These are phyloP conservation scores for Hipparchia semele DNA, from an alignment of 2,888 invertebrate genomes.

Conservation along the genomic window DNA sequence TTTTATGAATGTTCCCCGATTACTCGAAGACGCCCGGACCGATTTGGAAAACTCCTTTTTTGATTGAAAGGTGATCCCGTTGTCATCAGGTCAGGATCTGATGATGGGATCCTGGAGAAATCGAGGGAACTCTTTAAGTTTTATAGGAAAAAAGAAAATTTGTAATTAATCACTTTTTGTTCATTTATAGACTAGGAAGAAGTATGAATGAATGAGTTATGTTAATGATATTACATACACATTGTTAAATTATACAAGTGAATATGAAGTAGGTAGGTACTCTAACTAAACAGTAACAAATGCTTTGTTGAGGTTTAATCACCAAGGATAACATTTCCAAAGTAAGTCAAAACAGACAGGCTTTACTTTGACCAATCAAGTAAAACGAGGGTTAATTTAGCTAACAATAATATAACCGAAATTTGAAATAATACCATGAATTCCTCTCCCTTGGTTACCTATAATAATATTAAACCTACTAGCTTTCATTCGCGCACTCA, in stretches of 20 bases:
- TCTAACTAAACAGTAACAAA: not conserved
- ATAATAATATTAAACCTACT: not conserved
- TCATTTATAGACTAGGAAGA: no score
- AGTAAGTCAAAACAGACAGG: conserved; percentile 17
- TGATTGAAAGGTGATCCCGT: no score
- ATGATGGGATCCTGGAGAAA: no score
- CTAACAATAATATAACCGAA: conserved; percentile 34
- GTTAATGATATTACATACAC: not conserved
- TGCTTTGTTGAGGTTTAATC: conserved; percentile 15
- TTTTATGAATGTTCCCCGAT: no score
- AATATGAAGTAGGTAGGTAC: not conserved
- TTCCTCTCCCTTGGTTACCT: conserved; percentile 55
- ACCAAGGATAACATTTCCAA: conserved; percentile 20
- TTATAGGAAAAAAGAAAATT: no score
- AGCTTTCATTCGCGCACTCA: not conserved
- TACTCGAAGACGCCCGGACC: no score
- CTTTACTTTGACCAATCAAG: conserved; percentile 26
- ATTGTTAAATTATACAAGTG: not conserved
- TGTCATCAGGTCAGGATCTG: no score
- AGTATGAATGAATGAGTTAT: not conserved
- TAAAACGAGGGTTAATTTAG: conserved; percentile 38
- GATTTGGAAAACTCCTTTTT: no score
- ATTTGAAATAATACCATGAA: conserved; percentile 32
- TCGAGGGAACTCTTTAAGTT: no score
- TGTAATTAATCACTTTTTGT: no score